These are phyloP conservation scores for Passer montanus DNA, from an alignment of 2,113 vertebrate genomes.

Conservation along the genomic window DNA sequence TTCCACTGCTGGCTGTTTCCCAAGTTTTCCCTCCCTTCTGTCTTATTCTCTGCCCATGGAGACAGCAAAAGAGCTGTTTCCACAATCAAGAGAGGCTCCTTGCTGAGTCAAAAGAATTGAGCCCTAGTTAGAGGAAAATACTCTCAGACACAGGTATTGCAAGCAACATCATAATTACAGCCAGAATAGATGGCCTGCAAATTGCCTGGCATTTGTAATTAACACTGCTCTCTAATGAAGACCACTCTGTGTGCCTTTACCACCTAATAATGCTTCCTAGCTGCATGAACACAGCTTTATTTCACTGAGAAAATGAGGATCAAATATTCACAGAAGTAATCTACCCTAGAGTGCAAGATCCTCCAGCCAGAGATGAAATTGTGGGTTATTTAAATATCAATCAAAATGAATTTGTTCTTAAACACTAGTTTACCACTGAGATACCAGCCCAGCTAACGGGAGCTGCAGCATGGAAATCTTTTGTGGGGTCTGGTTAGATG, in stretches of 20 bases:
- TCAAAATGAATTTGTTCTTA: not conserved
- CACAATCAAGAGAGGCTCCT: not conserved
- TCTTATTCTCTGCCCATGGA: not conserved
- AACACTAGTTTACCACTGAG: not conserved
- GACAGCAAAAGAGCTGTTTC: not conserved
- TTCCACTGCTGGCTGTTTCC: not conserved
- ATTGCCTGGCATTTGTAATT: not conserved
- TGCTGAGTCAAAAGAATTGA: conserved; percentile 20
- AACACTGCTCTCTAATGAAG: not conserved
- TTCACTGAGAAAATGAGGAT: not conserved
- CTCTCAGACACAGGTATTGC: conserved; percentile 19
- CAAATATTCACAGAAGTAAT: not conserved
- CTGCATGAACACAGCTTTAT: not conserved
- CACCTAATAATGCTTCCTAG: not conserved
- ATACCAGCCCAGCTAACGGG: not conserved
- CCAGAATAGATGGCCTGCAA: not conserved
- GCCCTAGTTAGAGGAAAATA: not conserved
- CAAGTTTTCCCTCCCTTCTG: conserved; percentile 5
- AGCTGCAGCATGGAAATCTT: not conserved
- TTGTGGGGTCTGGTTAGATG: not conserved
- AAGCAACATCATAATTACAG: conserved; percentile 14
- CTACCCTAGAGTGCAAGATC: not conserved
- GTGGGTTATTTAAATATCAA: not conserved
- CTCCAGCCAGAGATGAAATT: not conserved
- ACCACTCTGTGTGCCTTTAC: not conserved